Conservation (phyloP, 1,140 invertebrate species). For the Philopotamus ludificatus region DNA sequence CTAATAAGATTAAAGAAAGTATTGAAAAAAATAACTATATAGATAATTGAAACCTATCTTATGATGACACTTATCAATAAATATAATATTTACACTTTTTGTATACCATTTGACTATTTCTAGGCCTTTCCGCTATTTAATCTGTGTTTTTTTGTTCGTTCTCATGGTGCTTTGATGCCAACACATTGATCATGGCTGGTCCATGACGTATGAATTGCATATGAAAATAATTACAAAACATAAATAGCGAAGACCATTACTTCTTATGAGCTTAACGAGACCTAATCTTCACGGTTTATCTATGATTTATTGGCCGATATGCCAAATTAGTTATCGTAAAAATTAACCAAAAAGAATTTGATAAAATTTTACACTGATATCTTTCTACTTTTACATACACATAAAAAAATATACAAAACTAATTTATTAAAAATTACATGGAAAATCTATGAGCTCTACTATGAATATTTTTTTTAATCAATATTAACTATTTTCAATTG, state of each 20-base stretch:
- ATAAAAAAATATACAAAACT: too few species aligned
- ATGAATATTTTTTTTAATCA: too few species aligned
- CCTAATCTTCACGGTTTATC: conserved; percentile 17
- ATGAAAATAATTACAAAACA: conserved; percentile 18
- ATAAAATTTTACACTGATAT: background rate
- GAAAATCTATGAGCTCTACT: too few species aligned
- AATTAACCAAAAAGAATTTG: background rate
- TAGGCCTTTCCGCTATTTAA: conserved; percentile 27
- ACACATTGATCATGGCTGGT: conserved; percentile 35
- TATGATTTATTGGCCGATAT: background rate
- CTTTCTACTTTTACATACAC: background rate
- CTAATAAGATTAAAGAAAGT: conserved; percentile 12
- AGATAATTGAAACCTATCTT: conserved; percentile 42
- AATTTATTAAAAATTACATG: too few species aligned
- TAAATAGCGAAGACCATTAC: conserved; percentile 9
- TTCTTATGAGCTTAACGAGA: conserved; percentile 33
- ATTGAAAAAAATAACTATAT: conserved; percentile 30
- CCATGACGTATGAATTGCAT: conserved; percentile 30
- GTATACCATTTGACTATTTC: conserved; percentile 41
- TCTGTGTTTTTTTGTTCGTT: too few species aligned
- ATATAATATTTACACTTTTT: conserved; percentile 43
- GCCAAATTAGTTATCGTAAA: too few species aligned
- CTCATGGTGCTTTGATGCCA: too few species aligned
- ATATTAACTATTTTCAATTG: too few species aligned
- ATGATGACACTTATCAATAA: conserved; percentile 43